Evolutionary conservation across 2,888 invertebrate genomes (phyloP), one percentile per base, ranked within the genome.

Genomic region (Euzetes globulus): DNA sequence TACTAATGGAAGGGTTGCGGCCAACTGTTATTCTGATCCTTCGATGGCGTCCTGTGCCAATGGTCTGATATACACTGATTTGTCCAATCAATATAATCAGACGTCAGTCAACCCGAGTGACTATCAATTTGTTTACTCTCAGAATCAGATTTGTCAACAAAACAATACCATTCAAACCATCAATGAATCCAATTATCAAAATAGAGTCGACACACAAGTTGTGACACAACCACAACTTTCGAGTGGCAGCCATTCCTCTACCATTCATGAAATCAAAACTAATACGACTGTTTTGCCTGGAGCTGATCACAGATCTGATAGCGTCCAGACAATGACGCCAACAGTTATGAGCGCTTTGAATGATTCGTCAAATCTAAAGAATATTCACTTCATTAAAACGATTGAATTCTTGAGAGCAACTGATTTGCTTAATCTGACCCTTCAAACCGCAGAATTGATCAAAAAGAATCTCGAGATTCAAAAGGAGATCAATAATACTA

Each of bases 331-430:
- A 7, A 4, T 55, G 11, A 13, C 11, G 15, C 13, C 47, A 13
- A 9, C 47, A 17, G 47, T 17, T 9, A 9, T 47, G 15, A 47
- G 17, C 15, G 13, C 47, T 17, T 17, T 9, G n/a, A 5, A 13
- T 19, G 37, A 63, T 33, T 37, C 68, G 15, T 2, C 45, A 5
- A 68, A 68, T 25, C 1, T 22, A 1, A n/a, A 45, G 22, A 68
- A 45, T 22, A 45, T 68, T 45, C 68, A 68, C 3, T 68, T 68
- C 33, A 45, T 68, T 17, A 68, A 68, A 25, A 68, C 68, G 1
- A 68, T 68, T 68, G 68, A 68, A 11, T 68, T 68, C 45, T 45
- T 68, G 68, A 68, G 45, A 45, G 2, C 68, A 29, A 68, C 68
- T 1, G 68, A 68, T 68, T 68, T 68, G 22, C 45, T 68, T 4